Conservation (phyloP, 2,888 invertebrate genomes). For the Drosophila niveifrons region DNA sequence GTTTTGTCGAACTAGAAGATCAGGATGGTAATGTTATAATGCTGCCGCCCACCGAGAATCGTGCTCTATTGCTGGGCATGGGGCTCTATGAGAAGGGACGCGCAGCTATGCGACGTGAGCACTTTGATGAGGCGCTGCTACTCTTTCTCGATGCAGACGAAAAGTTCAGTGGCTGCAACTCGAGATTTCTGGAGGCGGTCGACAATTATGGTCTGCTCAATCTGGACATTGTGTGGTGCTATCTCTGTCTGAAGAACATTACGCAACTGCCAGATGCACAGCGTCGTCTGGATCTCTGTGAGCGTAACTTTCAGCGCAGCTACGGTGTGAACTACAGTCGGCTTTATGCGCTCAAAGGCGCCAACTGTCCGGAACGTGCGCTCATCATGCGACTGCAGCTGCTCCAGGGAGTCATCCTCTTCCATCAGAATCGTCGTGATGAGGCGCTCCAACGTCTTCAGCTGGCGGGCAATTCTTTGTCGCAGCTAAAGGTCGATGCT, state of each 20-base stretch:
- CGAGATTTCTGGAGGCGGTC: constrained; percentile 87
- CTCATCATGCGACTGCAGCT: constrained; percentile 92
- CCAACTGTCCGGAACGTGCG: constrained; percentile 89
- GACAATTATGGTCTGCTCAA: constrained; percentile 94
- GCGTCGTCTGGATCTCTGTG: constrained; percentile 89
- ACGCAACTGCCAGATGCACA: constrained; percentile 91
- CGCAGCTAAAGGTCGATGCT: constrained; percentile 88
- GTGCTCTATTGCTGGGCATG: constrained; percentile 91
- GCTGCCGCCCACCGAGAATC: constrained; percentile 89
- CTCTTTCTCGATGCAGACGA: constrained; percentile 92
- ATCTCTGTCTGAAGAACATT: constrained; percentile 90
- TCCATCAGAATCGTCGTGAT: constrained; percentile 90
- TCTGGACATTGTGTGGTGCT: constrained; percentile 95
- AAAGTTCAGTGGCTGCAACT: constrained; percentile 87
- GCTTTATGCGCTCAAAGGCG: constrained; percentile 87
- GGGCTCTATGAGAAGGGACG: constrained; percentile 92
- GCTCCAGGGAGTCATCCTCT: constrained; percentile 92
- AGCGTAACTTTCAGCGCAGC: constrained; percentile 88
- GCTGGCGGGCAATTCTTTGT: constrained; percentile 88
- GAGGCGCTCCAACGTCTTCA: constrained; percentile 88
- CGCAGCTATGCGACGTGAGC: constrained; percentile 88
- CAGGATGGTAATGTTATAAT: constrained; percentile 91
- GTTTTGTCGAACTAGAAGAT: constrained; percentile 88
- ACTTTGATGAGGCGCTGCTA: constrained; percentile 90
- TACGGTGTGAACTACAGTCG: constrained; percentile 90